Evolutionary conservation across 2,797 vertebrate genomes (phyloP).

Genomic region (Prionace glauca): DNA sequence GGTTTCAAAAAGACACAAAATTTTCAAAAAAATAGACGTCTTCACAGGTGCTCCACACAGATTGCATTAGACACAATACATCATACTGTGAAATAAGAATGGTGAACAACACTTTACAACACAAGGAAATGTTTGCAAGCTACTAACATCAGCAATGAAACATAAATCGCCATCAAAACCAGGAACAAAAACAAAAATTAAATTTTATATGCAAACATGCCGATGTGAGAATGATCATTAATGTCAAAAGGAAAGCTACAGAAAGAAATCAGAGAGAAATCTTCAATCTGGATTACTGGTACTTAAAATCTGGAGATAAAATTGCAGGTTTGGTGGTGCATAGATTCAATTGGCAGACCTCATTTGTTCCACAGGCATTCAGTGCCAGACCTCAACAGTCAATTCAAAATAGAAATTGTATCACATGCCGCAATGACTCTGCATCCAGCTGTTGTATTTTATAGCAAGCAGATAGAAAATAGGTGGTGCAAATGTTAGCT

Average conservation of each 20-base stretch:
- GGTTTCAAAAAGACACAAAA: not conserved
- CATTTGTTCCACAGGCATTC: not conserved
- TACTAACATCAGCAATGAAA: not conserved
- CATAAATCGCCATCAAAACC: not conserved
- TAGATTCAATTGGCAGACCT: not conserved
- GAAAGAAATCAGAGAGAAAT: not conserved
- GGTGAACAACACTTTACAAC: not conserved
- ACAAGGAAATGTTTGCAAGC: not conserved
- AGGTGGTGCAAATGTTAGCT: not conserved
- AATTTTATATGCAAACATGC: not conserved
- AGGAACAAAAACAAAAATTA: not conserved
- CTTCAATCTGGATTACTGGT: not conserved
- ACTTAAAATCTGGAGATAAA: not conserved
- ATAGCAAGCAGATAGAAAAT: not conserved
- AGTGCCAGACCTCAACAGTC: not conserved
- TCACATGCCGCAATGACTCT: not conserved
- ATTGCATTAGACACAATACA: not conserved
- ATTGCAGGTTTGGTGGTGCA: not conserved
- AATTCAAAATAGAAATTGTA: not conserved
- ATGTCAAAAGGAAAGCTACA: not conserved
- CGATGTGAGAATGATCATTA: not conserved
- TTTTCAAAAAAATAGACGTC: not conserved
- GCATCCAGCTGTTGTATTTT: not conserved
- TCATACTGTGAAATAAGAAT: not conserved
- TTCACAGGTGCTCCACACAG: not conserved